phyloP scores from a whole-genome alignment of 2,888 invertebrate genomes.

The Pherbina coryleti region DNA sequence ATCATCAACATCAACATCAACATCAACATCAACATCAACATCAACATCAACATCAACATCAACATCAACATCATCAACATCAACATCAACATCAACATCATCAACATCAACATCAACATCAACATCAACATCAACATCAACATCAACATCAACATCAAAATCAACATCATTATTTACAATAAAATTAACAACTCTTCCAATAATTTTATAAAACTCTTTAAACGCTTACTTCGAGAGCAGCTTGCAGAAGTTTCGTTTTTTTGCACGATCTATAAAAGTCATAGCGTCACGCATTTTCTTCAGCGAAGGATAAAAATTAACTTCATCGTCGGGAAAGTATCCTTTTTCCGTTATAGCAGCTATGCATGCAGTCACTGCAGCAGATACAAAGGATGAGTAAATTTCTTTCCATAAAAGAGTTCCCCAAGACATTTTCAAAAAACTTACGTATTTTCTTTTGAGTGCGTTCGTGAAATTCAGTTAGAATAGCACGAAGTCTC shows the following conservation, averaged over 20 bases:
- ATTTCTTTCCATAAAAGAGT: not conserved
- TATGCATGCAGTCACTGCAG: constrained; percentile 76
- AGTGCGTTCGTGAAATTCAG: constrained; percentile 71
- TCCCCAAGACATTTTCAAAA: constrained; percentile 48
- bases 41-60: too few species aligned
- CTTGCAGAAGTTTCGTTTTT: constrained; percentile 84
- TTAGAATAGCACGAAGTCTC: constrained; percentile 64
- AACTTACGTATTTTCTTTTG: constrained; percentile 73
- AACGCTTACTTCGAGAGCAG: constrained; percentile 79
- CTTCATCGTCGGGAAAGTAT: constrained; percentile 81
- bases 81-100: too few species aligned
- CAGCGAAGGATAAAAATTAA: constrained; percentile 70
- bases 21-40: too few species aligned
- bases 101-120: too few species aligned
- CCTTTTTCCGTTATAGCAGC: constrained; percentile 81
- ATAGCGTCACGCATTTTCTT: constrained; percentile 78
- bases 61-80: too few species aligned
- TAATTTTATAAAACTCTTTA: too few species aligned
- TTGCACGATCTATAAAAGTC: constrained; percentile 89
- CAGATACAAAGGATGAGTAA: too few species aligned
- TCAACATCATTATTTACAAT: too few species aligned
- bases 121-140: too few species aligned
- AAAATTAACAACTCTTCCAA: too few species aligned
- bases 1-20: too few species aligned
- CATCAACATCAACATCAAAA: too few species aligned